Evolutionary conservation across 2,888 invertebrate species (phyloP).

Genomic region (Scrobipalpa atriplicella): DNA sequence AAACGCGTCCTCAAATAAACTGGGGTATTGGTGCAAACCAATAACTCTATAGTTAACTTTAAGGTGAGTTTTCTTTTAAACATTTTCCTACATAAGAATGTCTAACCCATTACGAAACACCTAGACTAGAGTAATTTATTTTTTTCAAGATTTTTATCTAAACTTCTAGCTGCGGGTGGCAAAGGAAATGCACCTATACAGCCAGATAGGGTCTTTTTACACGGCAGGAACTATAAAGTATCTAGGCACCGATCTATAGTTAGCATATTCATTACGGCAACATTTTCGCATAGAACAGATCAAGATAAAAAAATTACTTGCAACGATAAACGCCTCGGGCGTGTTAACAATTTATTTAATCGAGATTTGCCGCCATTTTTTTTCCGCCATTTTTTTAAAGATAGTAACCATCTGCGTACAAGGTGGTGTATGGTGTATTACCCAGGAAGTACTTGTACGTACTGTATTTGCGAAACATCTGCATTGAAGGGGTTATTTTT

Average conservation of each 20-base stretch:
- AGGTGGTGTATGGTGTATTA: constrained; percentile 63
- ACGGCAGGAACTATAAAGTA: constrained; percentile 60
- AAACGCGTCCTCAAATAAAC: constrained; percentile 48
- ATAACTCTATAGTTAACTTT: constrained; percentile 51
- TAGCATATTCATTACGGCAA: constrained; percentile 64
- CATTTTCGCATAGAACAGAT: constrained; percentile 64
- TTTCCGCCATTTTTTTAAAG: constrained; percentile 40
- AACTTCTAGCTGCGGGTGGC: constrained; percentile 56
- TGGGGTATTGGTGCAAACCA: constrained; percentile 67
- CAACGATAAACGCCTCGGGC: constrained; percentile 60
- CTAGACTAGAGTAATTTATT: constrained; percentile 31
- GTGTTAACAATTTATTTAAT: constrained; percentile 72
- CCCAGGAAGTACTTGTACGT: constrained; percentile 61
- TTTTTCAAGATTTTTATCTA: constrained; percentile 44
- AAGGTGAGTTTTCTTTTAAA: constrained; percentile 54
- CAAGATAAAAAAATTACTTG: constrained; percentile 61
- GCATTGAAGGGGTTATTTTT: constrained; percentile 44
- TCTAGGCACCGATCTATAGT: constrained; percentile 63
- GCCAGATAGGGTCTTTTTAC: constrained; percentile 47
- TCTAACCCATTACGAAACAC: constrained; percentile 16
- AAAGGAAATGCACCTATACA: constrained; percentile 52
- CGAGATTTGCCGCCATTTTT: constrained; percentile 55
- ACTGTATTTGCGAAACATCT: constrained; percentile 51
- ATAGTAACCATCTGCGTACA: constrained; percentile 63
- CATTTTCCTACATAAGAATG: constrained; percentile 32